These are phyloP conservation scores for Ecdyonurus torrentis DNA, from an alignment of 2,888 invertebrate species.

Conservation along the genomic window DNA sequence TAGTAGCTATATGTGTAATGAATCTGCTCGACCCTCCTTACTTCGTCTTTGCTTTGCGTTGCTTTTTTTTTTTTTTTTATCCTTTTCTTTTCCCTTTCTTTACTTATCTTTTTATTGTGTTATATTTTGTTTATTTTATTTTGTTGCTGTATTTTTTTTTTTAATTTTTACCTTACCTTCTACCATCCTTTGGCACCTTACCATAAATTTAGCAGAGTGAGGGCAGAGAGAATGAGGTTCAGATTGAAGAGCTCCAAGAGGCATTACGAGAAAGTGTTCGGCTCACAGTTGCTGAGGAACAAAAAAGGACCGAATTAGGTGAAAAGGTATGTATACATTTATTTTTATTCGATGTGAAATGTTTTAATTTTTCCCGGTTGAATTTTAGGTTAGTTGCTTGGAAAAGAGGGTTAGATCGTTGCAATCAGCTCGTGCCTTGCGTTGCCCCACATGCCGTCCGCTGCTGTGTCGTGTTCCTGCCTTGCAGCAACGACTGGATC, in stretches of 20 bases:
- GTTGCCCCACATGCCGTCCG: conserved; percentile 48
- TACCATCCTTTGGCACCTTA: not conserved
- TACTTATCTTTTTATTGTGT: too few species aligned
- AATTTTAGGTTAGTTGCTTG: conserved; percentile 43
- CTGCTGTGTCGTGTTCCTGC: conserved; percentile 43
- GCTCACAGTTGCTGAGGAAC: conserved; percentile 49
- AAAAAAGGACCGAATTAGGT: conserved; percentile 41
- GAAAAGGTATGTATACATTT: conserved; percentile 36
- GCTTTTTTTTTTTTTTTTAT: too few species aligned
- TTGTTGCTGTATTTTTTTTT: not conserved
- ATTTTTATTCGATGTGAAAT: not conserved
- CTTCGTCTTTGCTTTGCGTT: too few species aligned
- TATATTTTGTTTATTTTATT: too few species aligned
- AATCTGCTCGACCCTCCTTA: too few species aligned
- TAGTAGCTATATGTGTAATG: not conserved
- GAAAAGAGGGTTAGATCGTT: conserved; percentile 50
- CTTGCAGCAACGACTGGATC: conserved; percentile 41
- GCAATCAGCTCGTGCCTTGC: conserved; percentile 49
- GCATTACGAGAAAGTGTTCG: conserved; percentile 65
- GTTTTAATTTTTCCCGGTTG: not conserved
- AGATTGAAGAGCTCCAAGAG: conserved; percentile 65
- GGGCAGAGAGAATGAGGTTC: conserved; percentile 35
- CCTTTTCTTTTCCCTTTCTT: too few species aligned
- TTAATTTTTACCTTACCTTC: not conserved
- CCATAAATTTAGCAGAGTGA: conserved; percentile 13